Base-by-base conservation (phyloP, 2,797 vertebrate genomes). In the Acipenser ruthenus region DNA sequence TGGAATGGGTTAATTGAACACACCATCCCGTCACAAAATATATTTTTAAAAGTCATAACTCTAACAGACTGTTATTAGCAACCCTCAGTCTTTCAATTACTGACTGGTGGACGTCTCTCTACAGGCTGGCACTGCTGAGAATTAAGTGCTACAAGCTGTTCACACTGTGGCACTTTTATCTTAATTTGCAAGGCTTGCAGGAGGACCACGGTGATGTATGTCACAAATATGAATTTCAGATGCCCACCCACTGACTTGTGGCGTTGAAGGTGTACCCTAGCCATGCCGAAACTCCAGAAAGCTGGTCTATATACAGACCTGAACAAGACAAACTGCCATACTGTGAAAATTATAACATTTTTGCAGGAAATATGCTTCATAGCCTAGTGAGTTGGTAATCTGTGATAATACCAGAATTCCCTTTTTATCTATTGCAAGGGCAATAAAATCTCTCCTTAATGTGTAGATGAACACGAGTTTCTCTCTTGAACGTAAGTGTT, bases 11-110 rank as follows among this genome's bases (percentile, higher is more conserved):
- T 37, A 37, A 37, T 37, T 37, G 23, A 37, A 37, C 23, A 37
- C 23, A 37, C 23, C 23, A 37, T 37, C 2, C 23, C 23, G 4
- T 37, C 2, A 37, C 23, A 37, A 37, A 37, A 37, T 37, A 37
- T 37, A 37, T 37, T 37, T 37, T 37, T 37, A 37, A 37, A 37
- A 37, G 23, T 37, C 23, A 0, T 37, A 37, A 37, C 23, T 37
- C 23, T 37, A 37, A 3, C 23, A 37, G 23, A 37, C 23, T 37
- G 23, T 37, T 79, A 82, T 79, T 81, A 68, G 72, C 83, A 79
- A 83, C 80, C 83, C 76, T 70, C 60, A 74, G 76, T 5, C 75
- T 82, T 76, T 84, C 80, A 82, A 82, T 85, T 81, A 85, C 74
- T 52, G 65, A 67, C 73, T 66, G 67, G 77, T 71, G 52, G 13